These are phyloP conservation scores for Drosophila cardini DNA, from an alignment of 1,140 invertebrate genomes.

Conservation along the genomic window DNA sequence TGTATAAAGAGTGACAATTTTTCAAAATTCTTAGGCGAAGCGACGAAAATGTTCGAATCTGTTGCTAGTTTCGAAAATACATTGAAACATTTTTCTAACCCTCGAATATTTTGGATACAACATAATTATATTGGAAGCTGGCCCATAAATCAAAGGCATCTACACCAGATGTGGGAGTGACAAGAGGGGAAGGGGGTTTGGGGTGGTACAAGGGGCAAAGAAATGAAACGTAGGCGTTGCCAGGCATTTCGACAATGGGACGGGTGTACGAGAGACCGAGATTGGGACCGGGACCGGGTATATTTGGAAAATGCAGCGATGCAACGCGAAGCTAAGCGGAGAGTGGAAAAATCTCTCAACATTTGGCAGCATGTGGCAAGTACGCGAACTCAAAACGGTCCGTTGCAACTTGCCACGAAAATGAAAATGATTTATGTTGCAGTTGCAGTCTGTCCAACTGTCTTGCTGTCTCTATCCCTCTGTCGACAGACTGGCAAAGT, in stretches of 20 bases:
- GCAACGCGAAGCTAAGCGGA: slow-evolving; percentile 1
- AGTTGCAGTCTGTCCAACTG: slow-evolving; percentile 56
- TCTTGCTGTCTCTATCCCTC: slow-evolving; percentile 28
- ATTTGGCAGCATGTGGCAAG: slow-evolving; percentile 80
- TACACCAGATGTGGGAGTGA: slow-evolving; percentile 13
- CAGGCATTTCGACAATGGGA: slow-evolving; percentile 21
- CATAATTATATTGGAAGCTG: slow-evolving; percentile 80
- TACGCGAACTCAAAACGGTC: slow-evolving; percentile 63
- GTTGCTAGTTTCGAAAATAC: slow-evolving; percentile 58
- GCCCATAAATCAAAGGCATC: slow-evolving; percentile 69
- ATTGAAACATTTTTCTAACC: slow-evolving; percentile 63
- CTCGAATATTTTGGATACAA: slow-evolving; percentile 65
- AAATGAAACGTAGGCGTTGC: slow-evolving; percentile 34
- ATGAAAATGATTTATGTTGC: slow-evolving; percentile 55
- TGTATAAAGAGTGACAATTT: slow-evolving; percentile 51
- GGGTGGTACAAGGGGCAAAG: not conserved
- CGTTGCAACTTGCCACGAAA: slow-evolving; percentile 67
- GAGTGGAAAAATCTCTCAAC: slow-evolving; percentile 53
- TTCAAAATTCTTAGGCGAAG: slow-evolving; percentile 17
- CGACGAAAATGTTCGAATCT: slow-evolving; percentile 26
- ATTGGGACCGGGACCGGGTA: slow-evolving; percentile 9
- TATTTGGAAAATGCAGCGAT: slow-evolving; percentile 41
- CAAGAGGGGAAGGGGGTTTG: slow-evolving; percentile 20
- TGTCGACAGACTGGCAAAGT: slow-evolving; percentile 46
- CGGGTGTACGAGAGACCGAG: not conserved